phyloP scores from a whole-genome alignment of 2,797 vertebrate species.

The Allobates femoralis region DNA sequence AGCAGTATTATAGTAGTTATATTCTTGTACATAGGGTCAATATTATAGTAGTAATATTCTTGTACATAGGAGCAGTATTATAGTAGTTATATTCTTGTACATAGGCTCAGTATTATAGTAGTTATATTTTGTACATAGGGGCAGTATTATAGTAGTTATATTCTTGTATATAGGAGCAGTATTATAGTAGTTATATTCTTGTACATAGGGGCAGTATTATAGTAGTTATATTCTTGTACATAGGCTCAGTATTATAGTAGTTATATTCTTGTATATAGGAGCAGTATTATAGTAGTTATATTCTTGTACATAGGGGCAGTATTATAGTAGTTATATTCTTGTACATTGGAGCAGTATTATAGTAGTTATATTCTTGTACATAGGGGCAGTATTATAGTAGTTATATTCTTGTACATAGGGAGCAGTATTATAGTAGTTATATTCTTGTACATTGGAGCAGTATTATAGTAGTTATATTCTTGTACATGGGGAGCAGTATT shows the following conservation, averaged over 20 bases:
- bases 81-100: slow-evolving; percentile 4
- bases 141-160: slow-evolving; percentile 12
- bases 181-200: slow-evolving; percentile 26
- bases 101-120: too few relatives aligned
- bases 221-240: slow-evolving; percentile 16
- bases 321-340: slow-evolving; percentile 23
- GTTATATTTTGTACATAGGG: slow-evolving; percentile 8
- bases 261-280: neutral
- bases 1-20: slow-evolving; percentile 5
- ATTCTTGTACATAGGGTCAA: neutral
- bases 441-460: neutral
- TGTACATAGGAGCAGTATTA: neutral
- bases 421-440: slow-evolving; percentile 17
- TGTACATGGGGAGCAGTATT: slow-evolving; percentile 1
- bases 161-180: slow-evolving; percentile 2
- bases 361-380: slow-evolving; percentile 17
- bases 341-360: slow-evolving; percentile 13
- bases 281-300: slow-evolving; percentile 21
- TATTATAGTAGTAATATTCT: slow-evolving; percentile 7
- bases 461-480: slow-evolving; percentile 26
- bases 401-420: slow-evolving; percentile 3
- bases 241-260: slow-evolving; percentile 17
- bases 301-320: neutral
- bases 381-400: slow-evolving; percentile 10
- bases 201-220: slow-evolving; percentile 9